Percentiles rank a stretch among this genome's conserved stretches.
These are phyloP conservation scores for Trypoxylon attenuatum DNA, from an alignment of 2,888 invertebrate species.

Conservation along the genomic window DNA sequence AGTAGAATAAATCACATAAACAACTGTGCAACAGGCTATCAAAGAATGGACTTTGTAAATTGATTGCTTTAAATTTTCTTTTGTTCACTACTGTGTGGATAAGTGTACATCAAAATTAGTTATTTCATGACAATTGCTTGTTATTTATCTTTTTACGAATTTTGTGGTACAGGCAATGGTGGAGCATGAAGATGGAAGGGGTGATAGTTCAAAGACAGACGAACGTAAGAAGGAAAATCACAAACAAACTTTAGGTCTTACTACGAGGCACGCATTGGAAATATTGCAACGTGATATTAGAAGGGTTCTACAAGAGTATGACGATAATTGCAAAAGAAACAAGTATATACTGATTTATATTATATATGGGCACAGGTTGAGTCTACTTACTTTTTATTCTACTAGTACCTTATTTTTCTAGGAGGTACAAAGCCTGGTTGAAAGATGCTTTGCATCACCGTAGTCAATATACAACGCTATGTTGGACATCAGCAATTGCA, in stretches of 20 bases:
- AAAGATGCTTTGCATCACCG: conserved; percentile 77
- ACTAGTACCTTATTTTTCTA: conserved; percentile 53
- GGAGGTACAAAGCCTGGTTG: conserved; percentile 75
- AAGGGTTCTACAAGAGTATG: conserved; percentile 79
- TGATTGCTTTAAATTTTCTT: too few species aligned
- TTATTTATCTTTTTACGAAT: neutral
- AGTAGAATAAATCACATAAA: too few species aligned
- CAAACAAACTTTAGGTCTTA: conserved; percentile 76
- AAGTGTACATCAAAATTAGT: neutral
- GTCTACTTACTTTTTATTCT: too few species aligned
- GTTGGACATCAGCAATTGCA: conserved; percentile 80
- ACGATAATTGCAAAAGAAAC: conserved; percentile 78
- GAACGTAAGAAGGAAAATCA: conserved; percentile 44
- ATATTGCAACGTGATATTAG: conserved; percentile 84
- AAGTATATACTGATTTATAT: conserved; percentile 73
- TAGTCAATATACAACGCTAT: conserved; percentile 80
- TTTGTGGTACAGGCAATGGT: conserved; percentile 53
- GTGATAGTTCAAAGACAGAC: conserved; percentile 37
- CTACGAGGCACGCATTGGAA: conserved; percentile 82
- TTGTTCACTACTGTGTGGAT: neutral
- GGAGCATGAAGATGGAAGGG: conserved; percentile 47
- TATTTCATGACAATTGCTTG: neutral
- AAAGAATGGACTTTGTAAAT: too few species aligned
- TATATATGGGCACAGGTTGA: too few species aligned
- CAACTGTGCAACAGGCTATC: too few species aligned